Evolutionary conservation across 2,888 invertebrate genomes (phyloP), one percentile per base, ranked within the genome.

Genomic region (Tenthredo notha): DNA sequence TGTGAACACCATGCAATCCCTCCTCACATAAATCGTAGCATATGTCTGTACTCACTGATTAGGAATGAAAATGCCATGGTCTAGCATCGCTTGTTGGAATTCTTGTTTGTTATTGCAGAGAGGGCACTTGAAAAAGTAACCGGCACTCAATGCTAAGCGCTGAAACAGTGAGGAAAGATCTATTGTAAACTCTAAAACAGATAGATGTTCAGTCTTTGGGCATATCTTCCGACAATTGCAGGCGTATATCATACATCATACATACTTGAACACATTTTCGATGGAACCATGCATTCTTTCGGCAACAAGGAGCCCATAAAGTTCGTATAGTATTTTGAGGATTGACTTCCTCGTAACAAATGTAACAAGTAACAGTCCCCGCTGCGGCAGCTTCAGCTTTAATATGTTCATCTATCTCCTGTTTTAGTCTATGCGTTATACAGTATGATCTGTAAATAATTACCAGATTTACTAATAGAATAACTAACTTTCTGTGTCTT

Each of bases 51-150:
- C 95, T 94, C 91, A 97, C 97, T 96, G 95, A 89, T 97, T 96
- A 0, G 98, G 98, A 70, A 98, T 95, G 86, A 96, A 97, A 86
- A 98, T 96, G 1, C 98, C 98, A 91, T 95, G 95, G 0, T 94
- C 91, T 25, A 96, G 91, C 91, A 96, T 96, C 0, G 95, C 95
- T 0, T 94, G 90, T 85, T 95, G 94, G 93, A 97, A 97, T 2
- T 92, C 91, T 0, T 95, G 94, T 78, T 95, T 95, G 90, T 97
- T 96, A 89, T 97, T 98, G 89, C 97, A 98, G 0, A 97, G 93
- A 0, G 98, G 98, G 91, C 98, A 98, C 90, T 97, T 98, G 87
- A 98, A 95, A 91, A 97, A 97, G 89, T 98, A 97, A 0, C 98
- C 98, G 0, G 97, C 96, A 88, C 95, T 96, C 7, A 95, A 91